phyloP scores from a whole-genome alignment of 1,140 invertebrate genomes.

The Drosophila lini region DNA sequence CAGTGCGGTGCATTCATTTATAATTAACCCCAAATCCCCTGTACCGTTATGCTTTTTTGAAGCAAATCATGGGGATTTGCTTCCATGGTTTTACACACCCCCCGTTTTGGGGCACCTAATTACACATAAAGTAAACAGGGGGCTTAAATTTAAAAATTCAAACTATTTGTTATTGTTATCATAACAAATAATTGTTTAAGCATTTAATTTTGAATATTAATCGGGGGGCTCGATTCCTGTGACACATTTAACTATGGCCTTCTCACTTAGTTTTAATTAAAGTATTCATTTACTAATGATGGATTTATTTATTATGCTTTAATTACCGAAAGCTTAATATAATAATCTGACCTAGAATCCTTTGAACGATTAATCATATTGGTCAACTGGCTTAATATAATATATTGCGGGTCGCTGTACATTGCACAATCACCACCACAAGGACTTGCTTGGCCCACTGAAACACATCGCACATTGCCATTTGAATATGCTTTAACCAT shows the following conservation, averaged over 20 bases:
- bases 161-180: not conserved
- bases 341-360: not conserved
- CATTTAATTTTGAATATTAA: not conserved
- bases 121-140: not conserved
- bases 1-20: slow-evolving; percentile 33
- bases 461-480: slow-evolving; percentile 9
- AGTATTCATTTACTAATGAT: not conserved
- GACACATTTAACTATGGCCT: no score
- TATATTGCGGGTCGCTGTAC: slow-evolving; percentile 10
- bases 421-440: slow-evolving; percentile 10
- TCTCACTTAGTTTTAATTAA: not conserved
- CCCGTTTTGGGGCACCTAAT: not conserved
- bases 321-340: slow-evolving; percentile 5
- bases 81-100: not conserved
- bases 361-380: slow-evolving; percentile 13
- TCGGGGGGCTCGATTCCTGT: no score
- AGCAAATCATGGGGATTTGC: slow-evolving; percentile 13
- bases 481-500: slow-evolving; percentile 35
- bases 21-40: slow-evolving; percentile 26
- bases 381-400: slow-evolving; percentile 12
- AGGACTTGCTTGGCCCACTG: slow-evolving; percentile 7
- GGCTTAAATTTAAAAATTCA: not conserved
- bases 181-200: not conserved
- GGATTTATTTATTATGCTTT: not conserved
- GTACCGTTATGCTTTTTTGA: slow-evolving; percentile 9